phyloP scores from a whole-genome alignment of 1,140 invertebrate species.

The Leptonema lineaticorne region DNA sequence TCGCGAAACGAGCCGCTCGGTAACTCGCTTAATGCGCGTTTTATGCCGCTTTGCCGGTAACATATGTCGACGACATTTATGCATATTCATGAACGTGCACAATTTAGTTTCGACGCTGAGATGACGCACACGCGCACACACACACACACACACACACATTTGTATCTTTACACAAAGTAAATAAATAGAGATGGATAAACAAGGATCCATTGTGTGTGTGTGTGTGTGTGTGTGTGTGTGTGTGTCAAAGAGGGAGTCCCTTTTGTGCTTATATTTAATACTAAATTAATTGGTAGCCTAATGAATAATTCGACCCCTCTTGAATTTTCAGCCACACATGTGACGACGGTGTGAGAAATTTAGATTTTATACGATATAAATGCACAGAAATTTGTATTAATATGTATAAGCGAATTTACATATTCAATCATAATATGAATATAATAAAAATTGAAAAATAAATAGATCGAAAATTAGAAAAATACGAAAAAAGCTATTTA shows the following conservation, averaged over 20 bases:
- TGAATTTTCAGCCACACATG: not conserved
- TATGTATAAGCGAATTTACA: too few species aligned
- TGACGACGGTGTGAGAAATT: too few species aligned
- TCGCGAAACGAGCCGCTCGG: too few species aligned
- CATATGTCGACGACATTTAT: conserved; percentile 9
- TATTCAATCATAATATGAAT: too few species aligned
- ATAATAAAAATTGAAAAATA: too few species aligned
- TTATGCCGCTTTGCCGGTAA: conserved; percentile 9
- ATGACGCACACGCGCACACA: not conserved
- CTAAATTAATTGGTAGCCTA: conserved; percentile 16
- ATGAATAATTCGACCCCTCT: conserved; percentile 16
- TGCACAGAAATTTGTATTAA: too few species aligned
- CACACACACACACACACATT: not conserved
- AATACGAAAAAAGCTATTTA: too few species aligned
- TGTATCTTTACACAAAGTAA: too few species aligned
- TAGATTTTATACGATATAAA: too few species aligned
- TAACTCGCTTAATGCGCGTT: too few species aligned
- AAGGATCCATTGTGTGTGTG: too few species aligned
- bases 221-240: not conserved
- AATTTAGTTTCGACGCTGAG: conserved; percentile 6
- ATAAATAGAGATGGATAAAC: not conserved
- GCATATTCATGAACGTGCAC: conserved; percentile 23
- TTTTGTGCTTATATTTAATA: conserved; percentile 22
- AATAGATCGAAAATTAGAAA: too few species aligned
- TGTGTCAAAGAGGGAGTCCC: not conserved